phyloP scores from a whole-genome alignment of 2,797 vertebrate species.

The Scyliorhinus canicula region DNA sequence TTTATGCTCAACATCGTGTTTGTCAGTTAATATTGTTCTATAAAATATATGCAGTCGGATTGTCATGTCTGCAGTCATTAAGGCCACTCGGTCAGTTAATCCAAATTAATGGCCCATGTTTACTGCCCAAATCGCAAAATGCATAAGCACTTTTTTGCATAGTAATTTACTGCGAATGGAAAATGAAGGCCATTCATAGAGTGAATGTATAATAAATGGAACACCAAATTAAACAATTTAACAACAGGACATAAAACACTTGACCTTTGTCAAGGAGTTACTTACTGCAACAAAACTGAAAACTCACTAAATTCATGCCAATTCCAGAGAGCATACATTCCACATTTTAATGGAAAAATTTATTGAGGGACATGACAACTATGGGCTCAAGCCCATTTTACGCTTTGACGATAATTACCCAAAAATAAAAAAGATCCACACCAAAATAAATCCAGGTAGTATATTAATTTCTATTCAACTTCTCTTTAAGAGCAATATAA shows the following conservation, averaged over 20 bases:
- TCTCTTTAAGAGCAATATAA: too few species aligned
- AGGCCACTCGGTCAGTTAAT: not conserved
- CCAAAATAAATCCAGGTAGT: not conserved
- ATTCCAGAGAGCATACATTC: constrained; percentile 16
- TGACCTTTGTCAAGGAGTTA: not conserved
- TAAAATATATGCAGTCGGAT: not conserved
- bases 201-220: not conserved
- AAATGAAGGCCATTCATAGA: not conserved
- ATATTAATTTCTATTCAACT: too few species aligned
- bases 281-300: constrained; percentile 6
- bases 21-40: not conserved
- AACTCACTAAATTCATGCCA: not conserved
- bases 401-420: not conserved
- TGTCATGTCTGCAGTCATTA: not conserved
- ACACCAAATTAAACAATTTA: not conserved
- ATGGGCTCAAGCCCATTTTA: not conserved
- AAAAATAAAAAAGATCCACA: not conserved
- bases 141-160: not conserved
- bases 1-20: not conserved
- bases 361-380: not conserved
- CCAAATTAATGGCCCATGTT: not conserved
- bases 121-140: not conserved
- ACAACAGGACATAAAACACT: constrained; percentile 1
- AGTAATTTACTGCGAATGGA: not conserved
- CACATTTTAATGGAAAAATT: not conserved